Evolutionary conservation across 2,797 vertebrate genomes (phyloP).

Genomic region (Hippoglossus hippoglossus): DNA sequence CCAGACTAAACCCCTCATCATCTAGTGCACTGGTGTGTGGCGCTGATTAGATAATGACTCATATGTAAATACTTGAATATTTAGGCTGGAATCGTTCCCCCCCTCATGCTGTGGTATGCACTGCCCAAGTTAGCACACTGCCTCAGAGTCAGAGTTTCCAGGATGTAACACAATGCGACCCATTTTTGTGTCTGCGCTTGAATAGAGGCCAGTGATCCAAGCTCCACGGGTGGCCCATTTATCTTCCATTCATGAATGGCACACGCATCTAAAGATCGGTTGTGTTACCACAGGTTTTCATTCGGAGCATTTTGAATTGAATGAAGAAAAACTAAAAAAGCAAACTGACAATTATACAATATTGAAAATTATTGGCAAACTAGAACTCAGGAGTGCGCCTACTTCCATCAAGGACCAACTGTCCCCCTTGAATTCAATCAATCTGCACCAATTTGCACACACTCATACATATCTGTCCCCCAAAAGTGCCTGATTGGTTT

Average conservation of each 20-base stretch:
- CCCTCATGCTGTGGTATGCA: not conserved
- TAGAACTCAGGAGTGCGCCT: not conserved
- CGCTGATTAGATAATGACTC: constrained; percentile 69
- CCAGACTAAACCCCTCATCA: constrained; percentile 62
- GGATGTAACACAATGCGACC: constrained; percentile 34
- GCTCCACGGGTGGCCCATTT: constrained; percentile 56
- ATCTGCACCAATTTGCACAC: too few species aligned
- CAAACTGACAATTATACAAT: not conserved
- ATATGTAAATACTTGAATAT: constrained; percentile 62
- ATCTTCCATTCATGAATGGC: constrained; percentile 55
- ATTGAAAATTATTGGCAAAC: not conserved
- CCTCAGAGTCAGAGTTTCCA: constrained; percentile 31
- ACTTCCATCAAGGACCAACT: too few species aligned
- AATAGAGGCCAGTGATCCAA: constrained; percentile 42
- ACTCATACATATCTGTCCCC: too few species aligned
- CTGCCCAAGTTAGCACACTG: constrained; percentile 27
- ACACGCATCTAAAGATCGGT: constrained; percentile 20
- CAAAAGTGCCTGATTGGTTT: too few species aligned
- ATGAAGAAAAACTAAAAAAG: not conserved
- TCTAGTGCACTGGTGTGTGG: constrained; percentile 63
- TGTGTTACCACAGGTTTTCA: constrained; percentile 30
- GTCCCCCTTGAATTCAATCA: too few species aligned
- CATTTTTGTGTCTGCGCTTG: constrained; percentile 42
- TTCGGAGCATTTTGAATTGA: constrained; percentile 37
- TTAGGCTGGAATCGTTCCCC: constrained; percentile 40